phyloP scores from a whole-genome alignment of 2,797 vertebrate genomes.

The Falco naumanni region DNA sequence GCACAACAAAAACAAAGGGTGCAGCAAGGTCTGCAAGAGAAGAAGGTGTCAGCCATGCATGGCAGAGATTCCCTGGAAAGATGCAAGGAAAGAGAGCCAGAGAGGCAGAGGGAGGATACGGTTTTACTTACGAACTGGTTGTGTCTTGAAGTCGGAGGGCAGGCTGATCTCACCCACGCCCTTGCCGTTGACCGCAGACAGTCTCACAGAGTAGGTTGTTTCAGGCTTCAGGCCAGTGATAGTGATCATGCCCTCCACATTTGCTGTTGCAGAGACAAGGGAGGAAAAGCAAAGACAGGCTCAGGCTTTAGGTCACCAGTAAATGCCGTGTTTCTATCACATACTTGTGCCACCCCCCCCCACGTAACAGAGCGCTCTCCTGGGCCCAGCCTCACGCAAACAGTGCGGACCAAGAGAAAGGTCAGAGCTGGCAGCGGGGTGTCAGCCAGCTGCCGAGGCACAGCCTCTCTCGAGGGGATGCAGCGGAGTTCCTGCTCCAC shows the following conservation, averaged over 20 bases:
- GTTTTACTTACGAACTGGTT: conserved; percentile 94
- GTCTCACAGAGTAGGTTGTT: conserved; percentile 86
- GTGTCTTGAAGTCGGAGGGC: conserved; percentile 87
- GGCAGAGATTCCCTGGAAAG: background rate
- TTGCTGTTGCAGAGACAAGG: conserved; percentile 73
- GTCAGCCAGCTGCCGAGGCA: background rate
- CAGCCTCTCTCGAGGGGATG: background rate
- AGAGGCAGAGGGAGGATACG: background rate
- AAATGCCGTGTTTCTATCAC: rapidly evolving
- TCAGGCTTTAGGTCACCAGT: background rate
- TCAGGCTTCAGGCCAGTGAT: conserved; percentile 90
- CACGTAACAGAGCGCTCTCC: background rate
- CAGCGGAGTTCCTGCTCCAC: background rate
- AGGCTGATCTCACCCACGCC: conserved; percentile 90
- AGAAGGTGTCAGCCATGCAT: conserved; percentile 5
- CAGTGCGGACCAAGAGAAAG: background rate
- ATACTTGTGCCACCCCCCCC: background rate
- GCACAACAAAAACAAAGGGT: background rate
- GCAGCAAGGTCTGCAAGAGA: background rate
- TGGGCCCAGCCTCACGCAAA: background rate
- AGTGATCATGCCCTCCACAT: conserved; percentile 79
- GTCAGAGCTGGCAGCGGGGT: background rate
- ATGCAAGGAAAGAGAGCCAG: background rate
- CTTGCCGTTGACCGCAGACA: conserved; percentile 96
- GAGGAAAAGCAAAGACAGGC: background rate